Evolutionary conservation across 1,140 invertebrate species (phyloP).

Genomic region (Leptinotarsa lineolata): DNA sequence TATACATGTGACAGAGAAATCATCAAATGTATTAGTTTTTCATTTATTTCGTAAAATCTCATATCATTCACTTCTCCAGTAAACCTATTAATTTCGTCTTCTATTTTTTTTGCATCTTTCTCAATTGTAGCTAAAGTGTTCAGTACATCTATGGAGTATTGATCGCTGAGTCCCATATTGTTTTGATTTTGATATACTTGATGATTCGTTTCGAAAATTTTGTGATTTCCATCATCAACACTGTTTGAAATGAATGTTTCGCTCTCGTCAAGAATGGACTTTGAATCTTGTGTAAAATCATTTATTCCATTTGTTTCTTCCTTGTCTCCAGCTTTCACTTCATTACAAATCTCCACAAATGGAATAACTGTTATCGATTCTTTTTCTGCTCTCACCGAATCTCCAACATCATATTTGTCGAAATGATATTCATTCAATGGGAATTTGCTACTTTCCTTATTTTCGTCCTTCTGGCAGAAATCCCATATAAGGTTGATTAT

Average conservation of each 20-base stretch:
- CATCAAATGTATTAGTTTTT: slow-evolving; percentile 33
- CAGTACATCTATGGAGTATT: slow-evolving; percentile 18
- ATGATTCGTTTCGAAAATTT: neutral
- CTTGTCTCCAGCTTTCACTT: slow-evolving; percentile 5
- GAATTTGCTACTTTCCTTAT: neutral
- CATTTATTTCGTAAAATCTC: slow-evolving; percentile 39
- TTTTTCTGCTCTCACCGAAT: slow-evolving; percentile 31
- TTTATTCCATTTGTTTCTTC: neutral
- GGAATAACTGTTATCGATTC: slow-evolving; percentile 20
- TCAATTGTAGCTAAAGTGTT: slow-evolving; percentile 24
- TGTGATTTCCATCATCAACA: neutral
- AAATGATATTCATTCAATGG: slow-evolving; percentile 24
- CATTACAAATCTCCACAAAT: slow-evolving; percentile 24
- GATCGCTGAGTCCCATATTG: slow-evolving; percentile 28
- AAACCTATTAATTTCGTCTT: slow-evolving; percentile 34
- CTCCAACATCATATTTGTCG: slow-evolving; percentile 34
- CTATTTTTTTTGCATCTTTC: slow-evolving; percentile 31
- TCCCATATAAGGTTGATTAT: slow-evolving; percentile 26
- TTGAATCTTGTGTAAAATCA: neutral
- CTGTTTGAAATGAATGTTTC: neutral
- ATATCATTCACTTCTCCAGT: slow-evolving; percentile 31
- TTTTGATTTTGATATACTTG: slow-evolving; percentile 18
- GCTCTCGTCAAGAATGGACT: neutral
- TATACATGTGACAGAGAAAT: slow-evolving; percentile 33
- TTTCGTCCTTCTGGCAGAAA: slow-evolving; percentile 2